A percentile compares a stretch with the other conserved stretches of the same genome.
Evolutionary conservation across 2,888 invertebrate genomes (phyloP).

Genomic region (Apamea monoglypha): DNA sequence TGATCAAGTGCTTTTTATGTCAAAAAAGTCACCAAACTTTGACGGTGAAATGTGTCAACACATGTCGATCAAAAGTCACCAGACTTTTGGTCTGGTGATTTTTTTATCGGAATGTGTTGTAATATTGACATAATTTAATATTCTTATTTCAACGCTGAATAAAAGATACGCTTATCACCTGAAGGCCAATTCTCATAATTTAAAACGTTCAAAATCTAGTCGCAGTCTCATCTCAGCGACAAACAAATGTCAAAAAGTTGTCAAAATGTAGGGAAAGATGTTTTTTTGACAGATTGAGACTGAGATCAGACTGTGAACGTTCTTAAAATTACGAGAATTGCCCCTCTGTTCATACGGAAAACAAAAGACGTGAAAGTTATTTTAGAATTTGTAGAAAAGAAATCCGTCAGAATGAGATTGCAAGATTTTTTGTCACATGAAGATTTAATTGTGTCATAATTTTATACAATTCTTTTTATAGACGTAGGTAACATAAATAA

Average conservation of each 20-base stretch:
- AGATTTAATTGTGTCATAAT: too few species aligned
- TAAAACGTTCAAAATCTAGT: too few species aligned
- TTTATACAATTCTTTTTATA: neutral
- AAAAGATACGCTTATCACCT: neutral
- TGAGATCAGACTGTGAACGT: too few species aligned
- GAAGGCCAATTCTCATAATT: too few species aligned
- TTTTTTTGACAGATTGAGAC: too few species aligned
- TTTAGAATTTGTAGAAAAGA: neutral
- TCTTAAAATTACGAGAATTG: too few species aligned
- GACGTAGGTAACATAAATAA: neutral
- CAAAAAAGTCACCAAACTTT: neutral
- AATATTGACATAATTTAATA: slow-evolving; percentile 2
- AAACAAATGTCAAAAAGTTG: too few species aligned
- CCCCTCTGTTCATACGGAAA: neutral
- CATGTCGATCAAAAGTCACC: neutral
- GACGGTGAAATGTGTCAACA: too few species aligned
- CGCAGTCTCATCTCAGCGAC: too few species aligned
- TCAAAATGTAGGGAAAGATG: too few species aligned
- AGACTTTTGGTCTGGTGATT: neutral
- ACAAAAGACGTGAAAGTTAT: neutral
- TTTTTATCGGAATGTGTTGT: slow-evolving; percentile 6
- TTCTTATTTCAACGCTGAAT: neutral
- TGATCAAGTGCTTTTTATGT: neutral
- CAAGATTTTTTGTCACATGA: neutral
- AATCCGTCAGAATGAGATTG: neutral